Base-by-base conservation (phyloP, 2,113 vertebrate genomes). In the Cyprichromis sp. region DNA sequence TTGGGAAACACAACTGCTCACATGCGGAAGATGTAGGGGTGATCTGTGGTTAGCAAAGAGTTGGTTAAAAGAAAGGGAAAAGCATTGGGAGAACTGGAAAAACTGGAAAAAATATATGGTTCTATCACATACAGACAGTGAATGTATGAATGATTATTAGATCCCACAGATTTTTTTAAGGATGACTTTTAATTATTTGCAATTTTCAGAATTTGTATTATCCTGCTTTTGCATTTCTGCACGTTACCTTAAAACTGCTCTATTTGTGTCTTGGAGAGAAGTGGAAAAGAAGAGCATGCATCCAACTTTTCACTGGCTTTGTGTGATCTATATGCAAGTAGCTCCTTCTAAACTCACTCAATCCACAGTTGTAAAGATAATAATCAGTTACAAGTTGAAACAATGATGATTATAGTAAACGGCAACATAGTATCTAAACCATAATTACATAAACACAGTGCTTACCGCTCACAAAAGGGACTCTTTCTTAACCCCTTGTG, bases 1-100 rank as follows among this genome's bases (percentile, higher is more conserved):
- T 96, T 9, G 96, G 96, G 11, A 93, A 94, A 78, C 95, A 96
- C 63, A 95, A 96, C 91, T 96, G 95, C 79, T 87, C 95, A 2
- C 95, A 96, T 36, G 82, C 83, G 5, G 90, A 95, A 78, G 95
- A 96, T 9, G 95, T 96, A 2, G 96, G 97, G 2, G 94, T 96
- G 8, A 93, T 96, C n/a, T 96, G 95, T 19, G 91, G 91, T 17
- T 86, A 89, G 40, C 38, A 40, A 8, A 9, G n/a, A 52, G 14
- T 9, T 9, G 5, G 4, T 53, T 8, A 53, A 8, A n/a, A 88
- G 12, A 53, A 16, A 36, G 13, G 19, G 13, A 5, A 36, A n/a
- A 83, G 21, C 63, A 87, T 78, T 31, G 55, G 6, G 55, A 82
- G 42, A 76, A 76, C 71, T 76, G 42, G 66, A 40, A 57, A 29